Conservation (phyloP, 1,140 invertebrate species). For the Schlechtendalia chinensis region DNA sequence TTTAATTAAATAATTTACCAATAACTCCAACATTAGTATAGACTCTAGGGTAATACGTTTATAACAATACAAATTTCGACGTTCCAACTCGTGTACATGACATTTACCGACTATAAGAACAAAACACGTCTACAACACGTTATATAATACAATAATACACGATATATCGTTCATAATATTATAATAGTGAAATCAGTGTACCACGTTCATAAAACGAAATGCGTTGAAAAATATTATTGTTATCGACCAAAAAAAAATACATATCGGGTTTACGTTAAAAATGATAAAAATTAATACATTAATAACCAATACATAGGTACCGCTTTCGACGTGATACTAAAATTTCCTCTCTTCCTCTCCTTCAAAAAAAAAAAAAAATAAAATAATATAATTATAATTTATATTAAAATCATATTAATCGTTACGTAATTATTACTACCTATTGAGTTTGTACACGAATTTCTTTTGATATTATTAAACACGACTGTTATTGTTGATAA, state of each 20-base stretch:
- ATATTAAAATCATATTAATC: neutral
- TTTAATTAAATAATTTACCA: too few relatives aligned
- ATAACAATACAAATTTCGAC: neutral
- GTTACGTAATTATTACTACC: neutral
- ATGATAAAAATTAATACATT: neutral
- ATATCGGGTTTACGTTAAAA: neutral
- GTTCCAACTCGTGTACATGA: neutral
- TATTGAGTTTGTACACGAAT: conserved; percentile 22
- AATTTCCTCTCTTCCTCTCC: neutral
- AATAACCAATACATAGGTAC: neutral
- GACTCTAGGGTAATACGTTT: too few relatives aligned
- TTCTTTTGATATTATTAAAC: conserved; percentile 9
- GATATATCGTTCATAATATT: neutral
- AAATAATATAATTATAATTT: neutral
- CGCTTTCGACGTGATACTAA: neutral
- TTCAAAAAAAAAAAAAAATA: conserved; percentile 6
- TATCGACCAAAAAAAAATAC: conserved; percentile 9
- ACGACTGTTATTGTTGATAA: conserved; percentile 18
- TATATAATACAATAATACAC: neutral
- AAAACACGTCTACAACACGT: neutral
- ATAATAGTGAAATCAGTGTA: neutral
- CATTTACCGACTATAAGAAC: neutral
- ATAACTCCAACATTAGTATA: too few relatives aligned
- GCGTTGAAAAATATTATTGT: conserved; percentile 11
- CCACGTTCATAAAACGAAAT: neutral